phyloP scores from a whole-genome alignment of 1,140 invertebrate species.

The Calosoma granatense region DNA sequence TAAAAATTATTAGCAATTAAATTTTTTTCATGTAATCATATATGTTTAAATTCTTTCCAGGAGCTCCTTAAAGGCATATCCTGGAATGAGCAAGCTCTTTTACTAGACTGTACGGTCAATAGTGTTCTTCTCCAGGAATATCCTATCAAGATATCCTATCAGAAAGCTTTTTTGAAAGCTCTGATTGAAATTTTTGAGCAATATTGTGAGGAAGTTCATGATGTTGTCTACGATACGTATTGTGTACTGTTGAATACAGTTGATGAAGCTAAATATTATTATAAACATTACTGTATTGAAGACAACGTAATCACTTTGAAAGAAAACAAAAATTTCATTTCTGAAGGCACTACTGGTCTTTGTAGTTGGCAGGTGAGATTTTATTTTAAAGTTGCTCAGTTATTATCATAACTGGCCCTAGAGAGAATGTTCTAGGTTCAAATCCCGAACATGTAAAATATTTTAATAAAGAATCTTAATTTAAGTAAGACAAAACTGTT shows the following conservation, averaged over 20 bases:
- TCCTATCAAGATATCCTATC: conserved; percentile 38
- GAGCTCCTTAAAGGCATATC: conserved; percentile 18
- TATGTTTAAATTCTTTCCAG: no score
- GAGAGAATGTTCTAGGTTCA: no score
- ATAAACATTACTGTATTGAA: conserved; percentile 38
- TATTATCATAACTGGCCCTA: no score
- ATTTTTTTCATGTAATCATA: no score
- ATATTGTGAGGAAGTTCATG: conserved; percentile 31
- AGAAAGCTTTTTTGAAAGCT: conserved; percentile 38
- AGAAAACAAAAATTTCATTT: conserved; percentile 44
- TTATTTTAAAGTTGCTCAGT: no score
- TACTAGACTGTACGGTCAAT: conserved; percentile 37
- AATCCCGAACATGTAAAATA: no score
- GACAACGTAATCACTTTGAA: conserved; percentile 34
- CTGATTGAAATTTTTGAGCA: conserved; percentile 36
- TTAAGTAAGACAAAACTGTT: no score
- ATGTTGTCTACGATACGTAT: conserved; percentile 36
- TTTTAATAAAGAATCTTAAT: no score
- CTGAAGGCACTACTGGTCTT: conserved; percentile 45
- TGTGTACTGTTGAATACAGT: conserved; percentile 30
- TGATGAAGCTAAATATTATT: conserved; percentile 27
- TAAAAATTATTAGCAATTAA: no score
- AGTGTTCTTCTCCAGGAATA: conserved; percentile 30
- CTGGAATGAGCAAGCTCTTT: conserved; percentile 29
- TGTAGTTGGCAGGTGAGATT: conserved; percentile 45